A percentile compares a stretch with the other conserved stretches of the same genome.
phyloP scores from a whole-genome alignment of 2,113 vertebrate genomes.

The Sakesphorus luctuosus region DNA sequence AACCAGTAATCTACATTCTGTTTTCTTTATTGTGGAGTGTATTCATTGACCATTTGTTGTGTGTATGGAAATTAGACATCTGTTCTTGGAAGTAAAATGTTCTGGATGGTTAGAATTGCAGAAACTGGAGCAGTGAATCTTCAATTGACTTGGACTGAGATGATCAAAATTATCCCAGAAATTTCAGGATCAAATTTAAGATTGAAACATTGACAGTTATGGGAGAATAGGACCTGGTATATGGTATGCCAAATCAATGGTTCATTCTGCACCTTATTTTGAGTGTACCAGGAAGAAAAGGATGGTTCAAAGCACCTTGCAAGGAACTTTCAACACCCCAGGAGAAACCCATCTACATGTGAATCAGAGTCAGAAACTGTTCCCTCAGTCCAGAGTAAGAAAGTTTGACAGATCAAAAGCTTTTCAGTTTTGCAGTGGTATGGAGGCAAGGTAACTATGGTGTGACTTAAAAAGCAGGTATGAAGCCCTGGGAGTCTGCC shows the following conservation, averaged over 20 bases:
- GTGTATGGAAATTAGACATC: background rate
- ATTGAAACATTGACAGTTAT: background rate
- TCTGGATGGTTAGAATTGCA: background rate
- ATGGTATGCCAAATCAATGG: background rate
- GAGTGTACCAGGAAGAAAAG: background rate
- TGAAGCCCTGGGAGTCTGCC: background rate
- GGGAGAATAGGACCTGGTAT: background rate
- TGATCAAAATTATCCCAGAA: background rate
- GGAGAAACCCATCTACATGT: background rate
- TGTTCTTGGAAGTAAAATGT: background rate
- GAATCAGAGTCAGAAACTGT: background rate
- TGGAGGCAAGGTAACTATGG: background rate
- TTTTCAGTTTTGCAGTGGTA: background rate
- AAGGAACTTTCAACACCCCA: background rate
- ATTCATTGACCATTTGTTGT: background rate
- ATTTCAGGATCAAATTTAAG: background rate
- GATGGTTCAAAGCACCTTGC: background rate
- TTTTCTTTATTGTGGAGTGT: background rate
- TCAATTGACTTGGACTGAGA: background rate
- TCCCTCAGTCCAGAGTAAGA: background rate
- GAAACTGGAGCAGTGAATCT: background rate
- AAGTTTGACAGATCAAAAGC: background rate
- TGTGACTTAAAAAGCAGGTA: background rate
- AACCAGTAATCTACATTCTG: background rate
- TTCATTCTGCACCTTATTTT: background rate